Conservation (phyloP, 2,888 invertebrate species). For the Idaea straminata region DNA sequence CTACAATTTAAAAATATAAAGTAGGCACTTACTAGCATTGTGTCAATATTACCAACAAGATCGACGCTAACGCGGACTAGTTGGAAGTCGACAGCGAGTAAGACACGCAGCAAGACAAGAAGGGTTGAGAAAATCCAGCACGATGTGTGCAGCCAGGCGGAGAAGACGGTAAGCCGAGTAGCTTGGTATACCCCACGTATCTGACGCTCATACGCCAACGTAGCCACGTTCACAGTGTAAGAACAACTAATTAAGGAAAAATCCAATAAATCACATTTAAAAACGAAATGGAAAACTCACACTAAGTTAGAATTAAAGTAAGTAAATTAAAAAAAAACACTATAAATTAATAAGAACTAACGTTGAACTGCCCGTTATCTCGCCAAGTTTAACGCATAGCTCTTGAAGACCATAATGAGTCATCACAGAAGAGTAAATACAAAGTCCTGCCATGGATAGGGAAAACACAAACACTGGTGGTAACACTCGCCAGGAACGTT, state of each 20-base stretch:
- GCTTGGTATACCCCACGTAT: conserved; percentile 72
- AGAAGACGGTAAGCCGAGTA: conserved; percentile 56
- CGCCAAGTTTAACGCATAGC: conserved; percentile 60
- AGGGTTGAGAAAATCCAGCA: conserved; percentile 66
- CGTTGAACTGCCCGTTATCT: conserved; percentile 62
- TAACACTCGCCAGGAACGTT: conserved; percentile 66
- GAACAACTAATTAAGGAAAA: conserved; percentile 34
- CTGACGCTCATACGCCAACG: conserved; percentile 62
- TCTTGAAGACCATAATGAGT: conserved; percentile 63
- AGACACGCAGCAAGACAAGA: conserved; percentile 49
- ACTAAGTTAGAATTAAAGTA: not conserved
- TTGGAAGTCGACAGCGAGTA: conserved; percentile 65
- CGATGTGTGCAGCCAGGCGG: conserved; percentile 68
- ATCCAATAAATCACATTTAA: not conserved
- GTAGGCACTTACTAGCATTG: conserved; percentile 51
- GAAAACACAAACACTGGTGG: conserved; percentile 66
- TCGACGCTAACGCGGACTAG: conserved; percentile 55
- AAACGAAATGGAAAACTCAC: not conserved
- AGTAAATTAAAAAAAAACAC: not conserved
- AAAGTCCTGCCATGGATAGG: conserved; percentile 56
- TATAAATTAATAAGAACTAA: conserved; percentile 33
- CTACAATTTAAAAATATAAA: not conserved
- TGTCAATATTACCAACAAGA: conserved; percentile 58
- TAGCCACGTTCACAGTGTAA: conserved; percentile 67
- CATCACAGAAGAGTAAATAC: conserved; percentile 56